Percentiles rank a stretch among this genome's conserved stretches.
Evolutionary conservation across 2,797 vertebrate species (phyloP).

Genomic region (Hypotaenidia okinawae): DNA sequence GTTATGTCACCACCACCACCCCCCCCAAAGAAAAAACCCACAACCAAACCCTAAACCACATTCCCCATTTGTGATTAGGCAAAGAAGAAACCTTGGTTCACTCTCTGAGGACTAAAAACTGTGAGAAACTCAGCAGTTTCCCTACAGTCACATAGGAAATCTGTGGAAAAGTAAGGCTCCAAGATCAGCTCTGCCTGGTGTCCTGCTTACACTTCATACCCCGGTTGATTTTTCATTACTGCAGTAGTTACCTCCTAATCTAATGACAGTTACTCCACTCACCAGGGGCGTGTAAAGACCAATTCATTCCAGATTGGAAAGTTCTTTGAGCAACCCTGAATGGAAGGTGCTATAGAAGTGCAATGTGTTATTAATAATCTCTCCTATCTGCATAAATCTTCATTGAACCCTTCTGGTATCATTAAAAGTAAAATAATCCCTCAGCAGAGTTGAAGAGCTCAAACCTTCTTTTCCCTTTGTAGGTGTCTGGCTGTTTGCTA

Average conservation of each 20-base stretch:
- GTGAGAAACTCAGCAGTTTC: not conserved
- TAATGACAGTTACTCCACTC: conserved; percentile 67
- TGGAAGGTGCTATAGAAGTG: conserved; percentile 45
- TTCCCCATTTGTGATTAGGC: not conserved
- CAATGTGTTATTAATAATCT: conserved; percentile 58
- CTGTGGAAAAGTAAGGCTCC: conserved; percentile 15
- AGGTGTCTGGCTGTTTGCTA: conserved; percentile 42
- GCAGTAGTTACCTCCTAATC: conserved; percentile 67
- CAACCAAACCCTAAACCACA: fast-evolving
- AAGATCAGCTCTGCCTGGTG: not conserved
- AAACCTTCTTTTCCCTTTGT: conserved; percentile 49
- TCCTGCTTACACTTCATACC: conserved; percentile 18
- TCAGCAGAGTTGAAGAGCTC: conserved; percentile 42
- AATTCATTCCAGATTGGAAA: conserved; percentile 67
- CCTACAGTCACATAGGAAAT: not conserved
- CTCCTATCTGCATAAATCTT: conserved; percentile 67
- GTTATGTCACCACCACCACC: fast-evolving
- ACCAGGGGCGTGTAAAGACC: conserved; percentile 68
- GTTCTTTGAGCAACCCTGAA: conserved; percentile 64
- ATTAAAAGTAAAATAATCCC: conserved; percentile 68
- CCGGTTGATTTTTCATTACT: conserved; percentile 59
- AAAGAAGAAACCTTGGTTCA: not conserved
- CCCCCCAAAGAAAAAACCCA: no score
- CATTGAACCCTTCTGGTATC: conserved; percentile 49
- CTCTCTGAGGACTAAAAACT: not conserved